A percentile compares a stretch with the other conserved stretches of the same genome.
Evolutionary conservation across 2,113 vertebrate genomes (phyloP).

Genomic region (Sarotherodon lohbergeri): DNA sequence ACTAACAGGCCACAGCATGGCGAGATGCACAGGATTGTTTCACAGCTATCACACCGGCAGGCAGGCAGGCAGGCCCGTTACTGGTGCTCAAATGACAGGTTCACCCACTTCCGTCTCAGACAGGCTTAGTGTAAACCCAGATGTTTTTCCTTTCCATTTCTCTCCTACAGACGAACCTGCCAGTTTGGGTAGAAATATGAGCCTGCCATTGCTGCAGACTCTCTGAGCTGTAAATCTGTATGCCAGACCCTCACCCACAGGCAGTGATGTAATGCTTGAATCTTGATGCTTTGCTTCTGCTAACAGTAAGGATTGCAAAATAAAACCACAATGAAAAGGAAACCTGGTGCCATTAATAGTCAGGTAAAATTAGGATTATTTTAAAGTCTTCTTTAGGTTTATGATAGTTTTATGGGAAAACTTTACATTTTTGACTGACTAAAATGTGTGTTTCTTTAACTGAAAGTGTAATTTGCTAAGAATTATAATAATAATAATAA

Average conservation of each 20-base stretch:
- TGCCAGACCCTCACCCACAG: background rate
- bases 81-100: slow-evolving; percentile 31
- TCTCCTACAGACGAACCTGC: background rate
- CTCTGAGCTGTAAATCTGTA: background rate
- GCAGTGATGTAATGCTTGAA: slow-evolving; percentile 28
- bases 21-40: background rate
- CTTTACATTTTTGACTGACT: background rate
- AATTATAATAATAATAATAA: background rate
- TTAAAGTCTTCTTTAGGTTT: background rate
- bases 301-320: background rate
- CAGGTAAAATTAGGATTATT: background rate
- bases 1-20: background rate
- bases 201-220: background rate
- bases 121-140: background rate
- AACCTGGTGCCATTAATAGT: background rate
- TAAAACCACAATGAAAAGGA: background rate
- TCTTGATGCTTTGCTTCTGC: background rate
- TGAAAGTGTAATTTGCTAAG: background rate
- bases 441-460: rapidly evolving
- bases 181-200: background rate
- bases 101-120: slow-evolving; percentile 43
- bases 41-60: background rate
- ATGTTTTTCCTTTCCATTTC: background rate
- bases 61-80: slow-evolving; percentile 8
- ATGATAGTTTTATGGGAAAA: background rate